Evolutionary conservation across 2,888 invertebrate genomes (phyloP).

Genomic region (Caenorhabditis sp.): DNA sequence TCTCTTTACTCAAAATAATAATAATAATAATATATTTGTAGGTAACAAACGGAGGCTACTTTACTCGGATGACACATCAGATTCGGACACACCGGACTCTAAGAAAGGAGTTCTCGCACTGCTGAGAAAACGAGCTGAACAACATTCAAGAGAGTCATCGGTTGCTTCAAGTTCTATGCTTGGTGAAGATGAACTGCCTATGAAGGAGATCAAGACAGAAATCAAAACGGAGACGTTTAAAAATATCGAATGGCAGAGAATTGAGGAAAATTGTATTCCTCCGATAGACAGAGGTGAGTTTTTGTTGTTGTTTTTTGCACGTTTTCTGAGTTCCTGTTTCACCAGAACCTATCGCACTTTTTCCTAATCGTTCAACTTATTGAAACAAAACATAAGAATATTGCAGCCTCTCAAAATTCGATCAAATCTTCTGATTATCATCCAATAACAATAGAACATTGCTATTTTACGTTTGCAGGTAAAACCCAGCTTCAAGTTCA

Average conservation of each 20-base stretch:
- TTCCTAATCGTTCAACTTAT: too few species aligned
- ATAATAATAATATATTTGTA: too few species aligned
- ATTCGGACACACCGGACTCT: neutral
- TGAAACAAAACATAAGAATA: neutral
- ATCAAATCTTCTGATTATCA: constrained; percentile 20
- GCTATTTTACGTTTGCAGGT: constrained; percentile 18
- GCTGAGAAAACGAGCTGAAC: neutral
- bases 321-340: neutral
- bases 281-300: neutral
- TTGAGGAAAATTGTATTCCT: neutral
- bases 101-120: too few species aligned
- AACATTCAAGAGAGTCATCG: neutral
- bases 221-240: neutral
- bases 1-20: too few species aligned
- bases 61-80: neutral
- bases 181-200: neutral
- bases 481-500: constrained; percentile 12
- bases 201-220: neutral
- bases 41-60: neutral
- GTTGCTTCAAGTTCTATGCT: neutral
- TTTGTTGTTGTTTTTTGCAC: neutral
- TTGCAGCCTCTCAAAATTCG: neutral
- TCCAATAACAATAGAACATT: constrained; percentile 31
- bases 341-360: too few species aligned
- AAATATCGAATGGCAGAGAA: neutral